Conservation (phyloP, 2,888 invertebrate genomes). For the Alentia gelatinosa region DNA sequence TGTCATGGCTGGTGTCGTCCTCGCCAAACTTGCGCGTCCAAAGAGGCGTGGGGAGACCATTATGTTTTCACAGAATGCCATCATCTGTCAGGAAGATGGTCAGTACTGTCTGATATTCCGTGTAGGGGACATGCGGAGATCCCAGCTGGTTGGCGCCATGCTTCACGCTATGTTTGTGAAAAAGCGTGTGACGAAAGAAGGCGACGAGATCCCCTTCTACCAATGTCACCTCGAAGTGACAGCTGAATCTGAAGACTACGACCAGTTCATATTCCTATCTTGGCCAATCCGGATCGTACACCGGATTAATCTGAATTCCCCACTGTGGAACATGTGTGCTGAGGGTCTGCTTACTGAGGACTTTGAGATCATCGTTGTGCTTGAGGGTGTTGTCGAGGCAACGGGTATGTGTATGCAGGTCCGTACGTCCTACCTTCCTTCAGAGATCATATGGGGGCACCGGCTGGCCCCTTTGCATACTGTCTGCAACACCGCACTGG, state of each 20-base stretch:
- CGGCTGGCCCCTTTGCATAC: constrained; percentile 62
- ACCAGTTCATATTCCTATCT: constrained; percentile 96
- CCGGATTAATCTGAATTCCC: constrained; percentile 59
- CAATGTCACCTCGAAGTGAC: constrained; percentile 95
- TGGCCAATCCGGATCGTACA: constrained; percentile 96
- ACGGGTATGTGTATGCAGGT: constrained; percentile 64
- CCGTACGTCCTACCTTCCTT: constrained; percentile 64
- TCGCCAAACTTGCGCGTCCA: constrained; percentile 93
- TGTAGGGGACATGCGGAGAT: constrained; percentile 80
- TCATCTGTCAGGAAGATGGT: constrained; percentile 85
- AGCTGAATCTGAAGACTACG: constrained; percentile 88
- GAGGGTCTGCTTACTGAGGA: constrained; percentile 59
- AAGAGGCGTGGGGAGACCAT: constrained; percentile 96
- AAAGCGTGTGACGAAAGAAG: constrained; percentile 94
- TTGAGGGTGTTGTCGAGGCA: constrained; percentile 64
- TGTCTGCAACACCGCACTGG: constrained; percentile 46
- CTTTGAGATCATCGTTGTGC: constrained; percentile 64
- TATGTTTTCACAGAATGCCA: constrained; percentile 94
- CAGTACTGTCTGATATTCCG: constrained; percentile 79
- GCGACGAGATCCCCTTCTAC: constrained; percentile 94
- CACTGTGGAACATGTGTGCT: constrained; percentile 63
- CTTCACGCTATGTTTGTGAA: constrained; percentile 95
- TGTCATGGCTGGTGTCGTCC: constrained; percentile 89
- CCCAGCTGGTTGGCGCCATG: constrained; percentile 87
- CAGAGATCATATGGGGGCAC: constrained; percentile 65